Percentiles rank a stretch among this genome's conserved stretches.
These are phyloP conservation scores for Natrix natrix DNA, from an alignment of 2,797 vertebrate species.

Conservation along the genomic window DNA sequence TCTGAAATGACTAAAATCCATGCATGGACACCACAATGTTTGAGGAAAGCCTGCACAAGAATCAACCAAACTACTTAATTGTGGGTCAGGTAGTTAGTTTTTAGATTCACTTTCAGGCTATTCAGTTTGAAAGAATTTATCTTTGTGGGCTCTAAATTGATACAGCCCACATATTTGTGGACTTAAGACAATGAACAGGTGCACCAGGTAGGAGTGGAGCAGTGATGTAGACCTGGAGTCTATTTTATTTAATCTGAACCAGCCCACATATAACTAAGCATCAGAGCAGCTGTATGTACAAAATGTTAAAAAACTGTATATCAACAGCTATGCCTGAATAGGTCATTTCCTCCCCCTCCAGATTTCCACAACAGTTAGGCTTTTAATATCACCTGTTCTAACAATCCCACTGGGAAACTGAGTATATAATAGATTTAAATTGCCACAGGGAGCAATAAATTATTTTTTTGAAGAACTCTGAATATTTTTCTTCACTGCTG, in stretches of 20 bases:
- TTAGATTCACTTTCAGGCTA: neutral
- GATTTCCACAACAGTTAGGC: neutral
- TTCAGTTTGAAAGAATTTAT: neutral
- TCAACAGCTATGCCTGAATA: neutral
- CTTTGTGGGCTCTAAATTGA: neutral
- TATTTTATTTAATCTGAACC: neutral
- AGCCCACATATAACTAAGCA: neutral
- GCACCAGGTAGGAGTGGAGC: neutral
- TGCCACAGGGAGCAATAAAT: neutral
- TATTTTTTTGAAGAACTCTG: neutral
- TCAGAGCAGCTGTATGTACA: neutral
- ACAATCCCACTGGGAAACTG: neutral
- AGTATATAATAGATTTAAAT: slow-evolving; percentile 5
- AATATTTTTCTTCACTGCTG: neutral
- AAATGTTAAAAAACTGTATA: neutral
- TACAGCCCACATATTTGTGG: neutral
- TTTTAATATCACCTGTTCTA: slow-evolving; percentile 4
- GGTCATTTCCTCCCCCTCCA: neutral
- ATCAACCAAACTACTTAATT: neutral
- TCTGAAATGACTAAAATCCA: neutral
- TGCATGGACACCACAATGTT: neutral
- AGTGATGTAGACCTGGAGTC: too few relatives aligned
- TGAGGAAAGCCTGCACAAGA: neutral
- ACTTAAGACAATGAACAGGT: neutral
- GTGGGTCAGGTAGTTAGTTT: neutral